A percentile compares a stretch with the other conserved stretches of the same genome.
phyloP scores from a whole-genome alignment of 2,888 invertebrate species.

The Busseola fusca region DNA sequence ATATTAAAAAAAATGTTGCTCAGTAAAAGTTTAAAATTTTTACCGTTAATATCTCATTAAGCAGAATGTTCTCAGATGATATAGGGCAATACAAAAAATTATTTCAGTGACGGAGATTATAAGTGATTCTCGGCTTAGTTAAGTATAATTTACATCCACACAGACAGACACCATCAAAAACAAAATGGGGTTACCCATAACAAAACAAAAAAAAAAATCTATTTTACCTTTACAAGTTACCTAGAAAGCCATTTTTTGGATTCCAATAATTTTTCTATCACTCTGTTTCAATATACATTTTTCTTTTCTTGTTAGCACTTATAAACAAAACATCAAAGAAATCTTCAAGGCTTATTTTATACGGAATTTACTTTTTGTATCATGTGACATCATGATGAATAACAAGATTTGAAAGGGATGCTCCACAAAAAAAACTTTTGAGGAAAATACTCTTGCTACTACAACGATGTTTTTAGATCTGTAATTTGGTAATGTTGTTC shows the following conservation, averaged over 20 bases:
- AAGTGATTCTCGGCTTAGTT: too few species aligned
- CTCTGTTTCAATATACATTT: too few species aligned
- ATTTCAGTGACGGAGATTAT: too few species aligned
- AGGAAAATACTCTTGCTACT: slow-evolving; percentile 39
- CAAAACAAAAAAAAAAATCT: neutral
- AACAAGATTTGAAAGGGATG: slow-evolving; percentile 61
- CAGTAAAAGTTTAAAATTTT: too few species aligned
- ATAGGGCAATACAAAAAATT: too few species aligned
- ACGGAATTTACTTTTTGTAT: slow-evolving; percentile 57
- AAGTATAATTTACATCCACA: neutral
- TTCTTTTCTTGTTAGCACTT: neutral
- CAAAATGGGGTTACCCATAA: neutral
- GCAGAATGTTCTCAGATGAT: too few species aligned
- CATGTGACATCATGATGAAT: slow-evolving; percentile 62
- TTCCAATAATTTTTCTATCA: neutral
- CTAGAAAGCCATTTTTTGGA: neutral
- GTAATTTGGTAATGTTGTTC: slow-evolving; percentile 47
- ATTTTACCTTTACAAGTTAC: neutral
- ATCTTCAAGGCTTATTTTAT: slow-evolving; percentile 26
- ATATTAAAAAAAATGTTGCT: too few species aligned
- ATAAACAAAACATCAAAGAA: slow-evolving; percentile 3
- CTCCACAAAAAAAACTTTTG: slow-evolving; percentile 59
- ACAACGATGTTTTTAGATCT: slow-evolving; percentile 38
- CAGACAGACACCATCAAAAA: neutral
- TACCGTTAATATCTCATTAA: too few species aligned